These are phyloP conservation scores for Speoplatyrhinus poulsoni DNA, from an alignment of 2,113 vertebrate species.

Conservation along the genomic window DNA sequence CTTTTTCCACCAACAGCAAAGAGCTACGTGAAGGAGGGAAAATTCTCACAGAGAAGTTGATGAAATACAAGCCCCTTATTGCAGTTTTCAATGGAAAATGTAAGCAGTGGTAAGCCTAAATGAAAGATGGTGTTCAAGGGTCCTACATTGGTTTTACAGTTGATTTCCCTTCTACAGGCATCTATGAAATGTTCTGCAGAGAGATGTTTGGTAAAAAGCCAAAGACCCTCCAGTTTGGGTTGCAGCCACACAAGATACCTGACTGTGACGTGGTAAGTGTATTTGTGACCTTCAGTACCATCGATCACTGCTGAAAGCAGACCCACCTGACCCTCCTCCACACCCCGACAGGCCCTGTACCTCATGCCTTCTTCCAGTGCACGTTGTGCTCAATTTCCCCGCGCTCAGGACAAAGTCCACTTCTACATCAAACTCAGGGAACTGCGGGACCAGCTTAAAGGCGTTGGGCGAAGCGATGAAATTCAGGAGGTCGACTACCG, in stretches of 20 bases:
- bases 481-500: constrained; percentile 87
- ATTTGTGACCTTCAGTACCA: too few species aligned
- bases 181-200: constrained; percentile 99
- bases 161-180: constrained; percentile 75
- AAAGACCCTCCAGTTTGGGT: constrained; percentile 77
- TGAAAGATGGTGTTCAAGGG: background rate
- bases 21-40: constrained; percentile 96
- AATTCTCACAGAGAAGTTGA: constrained; percentile 95
- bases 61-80: constrained; percentile 92
- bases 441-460: constrained; percentile 90
- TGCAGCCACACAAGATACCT: constrained; percentile 83
- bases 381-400: constrained; percentile 96
- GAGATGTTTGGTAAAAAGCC: constrained; percentile 96
- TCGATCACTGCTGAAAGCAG: too few species aligned
- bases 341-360: constrained; percentile 83
- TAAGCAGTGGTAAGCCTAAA: constrained; percentile 65
- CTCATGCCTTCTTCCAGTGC: constrained; percentile 98
- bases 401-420: constrained; percentile 98
- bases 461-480: constrained; percentile 74
- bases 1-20: constrained; percentile 80
- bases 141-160: background rate
- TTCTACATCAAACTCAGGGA: constrained; percentile 97
- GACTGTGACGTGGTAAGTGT: constrained; percentile 93
- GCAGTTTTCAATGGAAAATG: constrained; percentile 99
- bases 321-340: too few species aligned